These are phyloP conservation scores for Eupelmus urozonus DNA, from an alignment of 2,888 invertebrate genomes.

Conservation along the genomic window DNA sequence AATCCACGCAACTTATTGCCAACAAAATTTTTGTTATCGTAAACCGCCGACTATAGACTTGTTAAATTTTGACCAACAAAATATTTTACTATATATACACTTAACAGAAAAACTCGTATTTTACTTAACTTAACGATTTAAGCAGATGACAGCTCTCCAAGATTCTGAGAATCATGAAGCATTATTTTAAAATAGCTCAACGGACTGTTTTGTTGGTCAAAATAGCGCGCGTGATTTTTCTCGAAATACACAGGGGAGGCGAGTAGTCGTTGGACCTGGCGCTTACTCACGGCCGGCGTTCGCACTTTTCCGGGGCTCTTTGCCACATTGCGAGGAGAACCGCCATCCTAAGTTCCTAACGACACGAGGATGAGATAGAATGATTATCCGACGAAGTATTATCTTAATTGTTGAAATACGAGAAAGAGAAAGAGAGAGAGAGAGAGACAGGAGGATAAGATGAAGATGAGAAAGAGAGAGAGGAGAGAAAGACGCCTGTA, in stretches of 20 bases:
- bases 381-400: conserved; percentile 67
- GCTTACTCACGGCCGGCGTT: conserved; percentile 28
- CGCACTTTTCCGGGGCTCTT: conserved; percentile 69
- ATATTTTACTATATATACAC: conserved; percentile 31
- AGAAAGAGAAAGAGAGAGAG: conserved; percentile 41
- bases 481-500: conserved; percentile 62
- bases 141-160: conserved; percentile 3
- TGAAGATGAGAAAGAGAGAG: conserved; percentile 28
- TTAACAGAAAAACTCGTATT: conserved; percentile 28
- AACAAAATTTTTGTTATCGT: not conserved
- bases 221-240: not conserved
- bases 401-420: conserved; percentile 64
- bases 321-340: conserved; percentile 59
- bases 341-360: conserved; percentile 75
- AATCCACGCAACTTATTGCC: not conserved
- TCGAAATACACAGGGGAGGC: too few relatives aligned
- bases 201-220: conserved; percentile 40
- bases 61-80: conserved; percentile 35
- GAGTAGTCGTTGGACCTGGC: not conserved
- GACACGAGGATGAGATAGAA: conserved; percentile 69
- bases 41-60: too few relatives aligned
- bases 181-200: conserved; percentile 21
- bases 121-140: conserved; percentile 16
- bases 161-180: conserved; percentile 28
- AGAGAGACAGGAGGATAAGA: too few relatives aligned